phyloP scores from a whole-genome alignment of 2,113 vertebrate genomes.

The Buteo buteo region DNA sequence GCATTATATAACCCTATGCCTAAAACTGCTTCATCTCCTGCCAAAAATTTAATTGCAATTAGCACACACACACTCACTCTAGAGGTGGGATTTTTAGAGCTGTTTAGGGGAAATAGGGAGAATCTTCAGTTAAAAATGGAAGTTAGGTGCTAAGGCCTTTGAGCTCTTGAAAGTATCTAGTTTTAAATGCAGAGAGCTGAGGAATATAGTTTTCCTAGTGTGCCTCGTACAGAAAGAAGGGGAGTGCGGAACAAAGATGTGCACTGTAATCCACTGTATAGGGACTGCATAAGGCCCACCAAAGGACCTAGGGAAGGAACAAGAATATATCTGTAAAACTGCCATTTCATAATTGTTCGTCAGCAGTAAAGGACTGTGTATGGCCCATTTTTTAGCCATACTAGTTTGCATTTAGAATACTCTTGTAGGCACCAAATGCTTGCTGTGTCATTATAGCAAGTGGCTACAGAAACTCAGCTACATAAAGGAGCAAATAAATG shows the following conservation, averaged over 20 bases:
- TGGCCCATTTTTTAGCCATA: neutral
- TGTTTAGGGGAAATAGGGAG: neutral
- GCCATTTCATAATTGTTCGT: neutral
- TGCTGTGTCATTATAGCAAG: neutral
- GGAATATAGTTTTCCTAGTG: neutral
- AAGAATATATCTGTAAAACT: neutral
- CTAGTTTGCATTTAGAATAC: neutral
- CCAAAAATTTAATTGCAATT: slow-evolving; percentile 25
- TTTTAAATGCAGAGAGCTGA: neutral
- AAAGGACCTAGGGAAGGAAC: neutral
- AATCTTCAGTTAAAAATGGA: neutral
- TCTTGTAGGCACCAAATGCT: neutral
- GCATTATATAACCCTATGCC: neutral
- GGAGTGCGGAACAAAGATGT: neutral
- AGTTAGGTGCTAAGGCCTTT: neutral
- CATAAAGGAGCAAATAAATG: neutral
- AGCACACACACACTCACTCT: neutral
- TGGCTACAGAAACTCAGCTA: neutral
- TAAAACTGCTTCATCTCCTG: slow-evolving; percentile 5
- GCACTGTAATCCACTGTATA: neutral
- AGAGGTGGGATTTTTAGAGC: neutral
- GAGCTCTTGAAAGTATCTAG: neutral
- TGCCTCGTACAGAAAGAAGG: neutral
- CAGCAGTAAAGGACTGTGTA: neutral
- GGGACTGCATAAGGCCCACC: neutral